Evolutionary conservation across 2,888 invertebrate genomes (phyloP).

Genomic region (Molorchus minor): DNA sequence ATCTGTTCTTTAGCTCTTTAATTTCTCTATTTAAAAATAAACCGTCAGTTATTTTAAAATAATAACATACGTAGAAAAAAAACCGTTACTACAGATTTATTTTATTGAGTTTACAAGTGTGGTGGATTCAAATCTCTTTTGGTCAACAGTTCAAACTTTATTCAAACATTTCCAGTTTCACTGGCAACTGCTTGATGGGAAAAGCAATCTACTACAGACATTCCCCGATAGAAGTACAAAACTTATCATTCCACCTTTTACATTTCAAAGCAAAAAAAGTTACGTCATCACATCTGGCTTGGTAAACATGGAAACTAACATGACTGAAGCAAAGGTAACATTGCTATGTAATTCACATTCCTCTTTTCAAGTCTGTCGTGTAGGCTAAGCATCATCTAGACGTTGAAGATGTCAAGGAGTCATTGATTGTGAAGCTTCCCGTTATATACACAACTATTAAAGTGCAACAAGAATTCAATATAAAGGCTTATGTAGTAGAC

Average conservation of each 20-base stretch:
- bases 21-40: too few relatives aligned
- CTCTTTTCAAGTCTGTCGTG: not conserved
- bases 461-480: conserved; percentile 3
- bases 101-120: too few relatives aligned
- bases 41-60: too few relatives aligned
- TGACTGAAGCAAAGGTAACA: not conserved
- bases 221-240: conserved; percentile 3
- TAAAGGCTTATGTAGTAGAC: conserved; percentile 4
- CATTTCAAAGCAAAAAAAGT: not conserved
- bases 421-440: conserved; percentile 7
- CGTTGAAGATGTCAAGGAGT: not conserved
- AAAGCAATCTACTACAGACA: not conserved
- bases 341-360: not conserved
- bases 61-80: too few relatives aligned
- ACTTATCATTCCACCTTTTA: conserved; percentile 5
- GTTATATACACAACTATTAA: conserved; percentile 4
- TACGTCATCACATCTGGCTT: conserved; percentile 1
- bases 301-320: not conserved
- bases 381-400: not conserved
- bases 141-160: too few relatives aligned
- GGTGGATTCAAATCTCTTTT: too few relatives aligned
- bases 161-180: conserved; percentile 3
- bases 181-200: conserved; percentile 4
- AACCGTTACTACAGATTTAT: too few relatives aligned
- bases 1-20: too few relatives aligned